phyloP scores from a whole-genome alignment of 2,888 invertebrate species.

The Hesperia comma region DNA sequence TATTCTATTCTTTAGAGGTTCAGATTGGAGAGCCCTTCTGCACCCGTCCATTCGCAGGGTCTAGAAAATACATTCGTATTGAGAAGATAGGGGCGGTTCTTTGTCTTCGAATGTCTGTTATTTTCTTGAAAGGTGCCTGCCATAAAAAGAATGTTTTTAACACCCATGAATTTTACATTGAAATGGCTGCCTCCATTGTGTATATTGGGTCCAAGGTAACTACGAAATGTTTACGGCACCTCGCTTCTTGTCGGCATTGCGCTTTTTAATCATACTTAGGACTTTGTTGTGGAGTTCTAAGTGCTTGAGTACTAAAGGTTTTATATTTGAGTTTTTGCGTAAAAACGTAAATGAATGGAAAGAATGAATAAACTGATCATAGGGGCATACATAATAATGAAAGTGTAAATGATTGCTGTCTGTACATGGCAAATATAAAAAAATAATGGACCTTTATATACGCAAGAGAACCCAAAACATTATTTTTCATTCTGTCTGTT shows the following conservation, averaged over 20 bases:
- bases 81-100: slow-evolving; percentile 62
- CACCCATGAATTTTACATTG: slow-evolving; percentile 73
- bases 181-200: slow-evolving; percentile 56
- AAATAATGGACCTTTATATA: too few species aligned
- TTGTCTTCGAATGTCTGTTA: slow-evolving; percentile 75
- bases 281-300: slow-evolving; percentile 5
- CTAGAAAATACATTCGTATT: slow-evolving; percentile 71
- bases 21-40: slow-evolving; percentile 81
- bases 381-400: too few species aligned
- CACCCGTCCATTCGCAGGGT: slow-evolving; percentile 68
- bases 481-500: too few species aligned
- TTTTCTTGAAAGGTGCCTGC: slow-evolving; percentile 73
- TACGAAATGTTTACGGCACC: slow-evolving; percentile 24
- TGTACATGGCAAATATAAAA: too few species aligned
- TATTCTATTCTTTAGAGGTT: slow-evolving; percentile 75
- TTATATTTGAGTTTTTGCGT: neutral
- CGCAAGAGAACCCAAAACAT: too few species aligned
- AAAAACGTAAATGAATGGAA: neutral
- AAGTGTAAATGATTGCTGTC: too few species aligned
- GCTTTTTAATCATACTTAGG: slow-evolving; percentile 30
- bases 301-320: neutral
- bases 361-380: too few species aligned
- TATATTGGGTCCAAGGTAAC: slow-evolving; percentile 55
- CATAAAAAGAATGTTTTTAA: slow-evolving; percentile 71
- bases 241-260: slow-evolving; percentile 5